Conservation (phyloP, 1,140 invertebrate genomes). For the Dendroctonus valens region DNA sequence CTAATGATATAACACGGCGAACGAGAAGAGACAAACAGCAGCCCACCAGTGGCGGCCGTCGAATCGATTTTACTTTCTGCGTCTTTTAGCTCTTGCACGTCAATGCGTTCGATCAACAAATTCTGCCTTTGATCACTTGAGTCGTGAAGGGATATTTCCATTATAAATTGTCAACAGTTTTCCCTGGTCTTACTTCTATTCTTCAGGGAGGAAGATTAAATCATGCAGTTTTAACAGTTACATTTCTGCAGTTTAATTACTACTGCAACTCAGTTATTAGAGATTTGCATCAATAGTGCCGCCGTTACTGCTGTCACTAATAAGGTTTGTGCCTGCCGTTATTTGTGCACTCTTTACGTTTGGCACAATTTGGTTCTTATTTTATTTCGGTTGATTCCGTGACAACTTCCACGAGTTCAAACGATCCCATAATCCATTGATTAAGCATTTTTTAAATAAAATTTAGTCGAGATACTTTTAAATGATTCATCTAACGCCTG, state of each 20-base stretch:
- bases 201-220: neutral
- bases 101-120: neutral
- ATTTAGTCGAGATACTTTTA: neutral
- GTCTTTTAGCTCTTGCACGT: too few species aligned
- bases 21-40: slow-evolving; percentile 27
- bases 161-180: neutral
- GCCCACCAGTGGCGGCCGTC: slow-evolving; percentile 1
- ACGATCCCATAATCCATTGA: neutral
- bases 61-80: neutral
- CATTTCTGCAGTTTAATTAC: slow-evolving; percentile 9
- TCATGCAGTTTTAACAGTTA: slow-evolving; percentile 6
- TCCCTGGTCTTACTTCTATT: neutral
- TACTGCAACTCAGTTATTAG: too few species aligned
- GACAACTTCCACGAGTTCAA: neutral
- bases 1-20: slow-evolving; percentile 16
- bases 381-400: neutral
- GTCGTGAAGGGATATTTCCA: neutral
- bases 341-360: too few species aligned
- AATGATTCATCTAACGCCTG: neutral
- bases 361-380: too few species aligned
- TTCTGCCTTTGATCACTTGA: neutral
- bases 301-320: too few species aligned
- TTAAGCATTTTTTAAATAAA: neutral
- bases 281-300: too few species aligned
- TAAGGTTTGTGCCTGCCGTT: too few species aligned